Conservation (phyloP, 2,797 vertebrate species). For the Saxicola maurus region DNA sequence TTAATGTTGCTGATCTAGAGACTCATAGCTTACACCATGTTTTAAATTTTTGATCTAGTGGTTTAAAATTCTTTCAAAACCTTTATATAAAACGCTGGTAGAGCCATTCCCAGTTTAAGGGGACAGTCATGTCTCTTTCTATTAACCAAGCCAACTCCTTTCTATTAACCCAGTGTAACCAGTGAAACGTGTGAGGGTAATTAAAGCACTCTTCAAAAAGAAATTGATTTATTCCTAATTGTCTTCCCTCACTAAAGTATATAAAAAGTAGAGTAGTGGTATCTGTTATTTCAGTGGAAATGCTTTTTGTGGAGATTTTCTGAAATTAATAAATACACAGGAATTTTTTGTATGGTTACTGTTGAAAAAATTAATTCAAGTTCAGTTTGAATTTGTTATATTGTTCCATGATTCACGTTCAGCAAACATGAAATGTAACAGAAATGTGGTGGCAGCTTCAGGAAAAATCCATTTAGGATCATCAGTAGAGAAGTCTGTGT, state of each 20-base stretch:
- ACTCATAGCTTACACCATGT: not conserved
- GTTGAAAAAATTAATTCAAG: not conserved
- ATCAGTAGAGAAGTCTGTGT: not conserved
- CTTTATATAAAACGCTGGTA: not conserved
- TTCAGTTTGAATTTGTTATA: not conserved
- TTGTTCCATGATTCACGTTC: not conserved
- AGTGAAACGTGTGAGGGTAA: not conserved
- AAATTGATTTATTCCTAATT: not conserved
- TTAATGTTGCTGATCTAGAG: not conserved
- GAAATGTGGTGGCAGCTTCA: not conserved
- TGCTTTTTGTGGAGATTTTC: not conserved
- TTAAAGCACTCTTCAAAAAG: not conserved
- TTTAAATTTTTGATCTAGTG: not conserved
- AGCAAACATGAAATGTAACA: not conserved
- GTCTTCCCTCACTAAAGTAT: not conserved
- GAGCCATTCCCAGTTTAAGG: not conserved
- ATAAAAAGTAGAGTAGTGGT: not conserved
- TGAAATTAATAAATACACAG: not conserved
- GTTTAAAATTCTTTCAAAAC: not conserved
- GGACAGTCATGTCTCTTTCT: not conserved
- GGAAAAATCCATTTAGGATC: not conserved
- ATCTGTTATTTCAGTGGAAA: not conserved
- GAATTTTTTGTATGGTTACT: not conserved
- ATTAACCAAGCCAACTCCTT: not conserved
- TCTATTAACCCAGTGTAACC: not conserved